Percentiles rank a stretch among this genome's conserved stretches.
Conservation (phyloP, 92 coral and sea anemone genomes). For the Nematostella vectensis region DNA sequence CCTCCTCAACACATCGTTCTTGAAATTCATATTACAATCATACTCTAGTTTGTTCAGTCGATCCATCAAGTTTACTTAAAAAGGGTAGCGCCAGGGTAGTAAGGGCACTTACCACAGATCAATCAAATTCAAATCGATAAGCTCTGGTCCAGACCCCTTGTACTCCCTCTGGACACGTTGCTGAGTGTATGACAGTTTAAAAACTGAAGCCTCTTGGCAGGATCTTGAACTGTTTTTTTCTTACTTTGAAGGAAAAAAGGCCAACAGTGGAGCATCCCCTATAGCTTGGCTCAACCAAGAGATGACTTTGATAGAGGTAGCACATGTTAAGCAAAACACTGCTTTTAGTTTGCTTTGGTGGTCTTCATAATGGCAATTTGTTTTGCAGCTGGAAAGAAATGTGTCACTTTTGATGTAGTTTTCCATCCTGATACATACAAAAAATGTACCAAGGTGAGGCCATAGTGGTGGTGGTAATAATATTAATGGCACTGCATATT, state of each 20-base stretch:
- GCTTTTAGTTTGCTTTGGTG: neutral
- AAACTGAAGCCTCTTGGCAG: too few species aligned
- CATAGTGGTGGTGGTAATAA: neutral
- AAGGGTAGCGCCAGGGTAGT: too few species aligned
- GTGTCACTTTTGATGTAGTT: constrained; percentile 77
- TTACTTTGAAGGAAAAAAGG: constrained; percentile 65
- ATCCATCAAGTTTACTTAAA: too few species aligned
- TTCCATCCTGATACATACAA: constrained; percentile 82
- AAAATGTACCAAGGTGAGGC: constrained; percentile 72
- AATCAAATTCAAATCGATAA: too few species aligned
- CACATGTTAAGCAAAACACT: neutral
- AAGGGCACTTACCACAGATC: too few species aligned
- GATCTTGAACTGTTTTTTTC: too few species aligned
- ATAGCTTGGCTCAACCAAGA: constrained; percentile 79
- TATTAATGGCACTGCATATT: neutral
- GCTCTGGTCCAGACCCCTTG: too few species aligned
- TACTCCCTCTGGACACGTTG: too few species aligned
- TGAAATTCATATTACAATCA: too few species aligned
- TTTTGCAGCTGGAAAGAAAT: constrained; percentile 77
- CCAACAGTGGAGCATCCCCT: constrained; percentile 89
- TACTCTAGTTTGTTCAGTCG: too few species aligned
- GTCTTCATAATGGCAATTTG: neutral
- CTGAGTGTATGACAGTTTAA: too few species aligned
- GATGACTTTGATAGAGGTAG: constrained; percentile 90
- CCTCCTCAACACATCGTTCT: too few species aligned